These are phyloP conservation scores for Diceros bicornis DNA, from an alignment of 2,797 vertebrate species.

Conservation along the genomic window DNA sequence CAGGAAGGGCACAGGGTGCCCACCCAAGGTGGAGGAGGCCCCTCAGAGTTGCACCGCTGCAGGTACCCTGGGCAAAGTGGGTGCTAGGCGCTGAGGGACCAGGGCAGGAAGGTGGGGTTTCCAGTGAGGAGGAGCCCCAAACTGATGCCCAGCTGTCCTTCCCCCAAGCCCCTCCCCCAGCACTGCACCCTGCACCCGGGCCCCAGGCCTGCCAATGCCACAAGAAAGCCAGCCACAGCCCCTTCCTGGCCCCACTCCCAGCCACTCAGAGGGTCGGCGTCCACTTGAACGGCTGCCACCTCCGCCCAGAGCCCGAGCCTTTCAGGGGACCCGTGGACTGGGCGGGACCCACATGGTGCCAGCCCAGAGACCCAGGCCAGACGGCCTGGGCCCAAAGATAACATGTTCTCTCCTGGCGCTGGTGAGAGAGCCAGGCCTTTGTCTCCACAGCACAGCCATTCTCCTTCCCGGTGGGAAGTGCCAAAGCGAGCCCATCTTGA, in stretches of 20 bases:
- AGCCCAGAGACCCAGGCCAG: slow-evolving; percentile 69
- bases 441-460: slow-evolving; percentile 6
- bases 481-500: neutral
- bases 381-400: slow-evolving; percentile 69
- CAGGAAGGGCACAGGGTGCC: neutral
- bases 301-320: neutral
- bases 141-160: neutral
- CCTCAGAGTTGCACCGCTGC: neutral
- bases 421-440: neutral
- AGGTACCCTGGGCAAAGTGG: neutral
- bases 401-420: slow-evolving; percentile 46
- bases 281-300: slow-evolving; percentile 69
- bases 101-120: neutral
- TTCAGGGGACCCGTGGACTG: slow-evolving; percentile 57
- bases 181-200: neutral
- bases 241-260: slow-evolving; percentile 70
- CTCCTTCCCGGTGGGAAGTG: neutral
- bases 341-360: neutral
- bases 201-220: neutral
- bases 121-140: neutral
- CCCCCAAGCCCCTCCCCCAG: neutral
- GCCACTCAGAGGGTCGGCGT: neutral
- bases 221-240: slow-evolving; percentile 10
- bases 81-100: neutral
- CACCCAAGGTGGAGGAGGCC: neutral